phyloP scores from a whole-genome alignment of 2,113 vertebrate genomes.

The Amia ocellicauda region DNA sequence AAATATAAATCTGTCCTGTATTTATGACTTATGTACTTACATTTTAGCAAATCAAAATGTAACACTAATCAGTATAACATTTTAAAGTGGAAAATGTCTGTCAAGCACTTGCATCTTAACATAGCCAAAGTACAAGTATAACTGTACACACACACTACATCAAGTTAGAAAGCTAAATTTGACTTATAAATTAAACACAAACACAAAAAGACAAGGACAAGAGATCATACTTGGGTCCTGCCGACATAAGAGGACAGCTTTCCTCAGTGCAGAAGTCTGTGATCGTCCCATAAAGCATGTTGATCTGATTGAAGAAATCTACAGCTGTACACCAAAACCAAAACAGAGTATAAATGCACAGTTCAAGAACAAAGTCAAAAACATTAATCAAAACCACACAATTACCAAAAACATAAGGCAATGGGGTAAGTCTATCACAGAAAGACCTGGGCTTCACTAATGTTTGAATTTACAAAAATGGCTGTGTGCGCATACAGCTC shows the following conservation, averaged over 20 bases:
- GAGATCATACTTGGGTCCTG: slow-evolving; percentile 78
- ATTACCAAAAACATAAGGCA: too few relatives aligned
- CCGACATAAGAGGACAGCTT: slow-evolving; percentile 81
- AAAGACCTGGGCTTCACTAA: too few relatives aligned
- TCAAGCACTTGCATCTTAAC: background rate
- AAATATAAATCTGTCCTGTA: background rate
- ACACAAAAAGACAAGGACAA: background rate
- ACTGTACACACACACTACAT: background rate
- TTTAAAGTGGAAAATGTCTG: too few relatives aligned
- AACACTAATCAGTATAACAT: too few relatives aligned
- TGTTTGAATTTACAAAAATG: too few relatives aligned
- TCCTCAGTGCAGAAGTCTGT: slow-evolving; percentile 84
- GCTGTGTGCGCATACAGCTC: too few relatives aligned
- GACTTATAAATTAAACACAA: background rate
- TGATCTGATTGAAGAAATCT: slow-evolving; percentile 88
- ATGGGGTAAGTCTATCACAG: too few relatives aligned
- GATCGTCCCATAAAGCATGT: slow-evolving; percentile 84
- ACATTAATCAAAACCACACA: too few relatives aligned
- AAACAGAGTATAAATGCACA: background rate
- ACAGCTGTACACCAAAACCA: slow-evolving; percentile 63
- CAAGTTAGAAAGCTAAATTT: background rate
- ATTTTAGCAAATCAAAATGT: too few relatives aligned
- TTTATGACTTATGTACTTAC: too few relatives aligned
- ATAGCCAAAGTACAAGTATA: background rate
- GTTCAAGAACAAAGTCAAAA: background rate